Conservation (phyloP, 2,113 vertebrate genomes). For the Sinocyclocheilus anshuiensis region DNA sequence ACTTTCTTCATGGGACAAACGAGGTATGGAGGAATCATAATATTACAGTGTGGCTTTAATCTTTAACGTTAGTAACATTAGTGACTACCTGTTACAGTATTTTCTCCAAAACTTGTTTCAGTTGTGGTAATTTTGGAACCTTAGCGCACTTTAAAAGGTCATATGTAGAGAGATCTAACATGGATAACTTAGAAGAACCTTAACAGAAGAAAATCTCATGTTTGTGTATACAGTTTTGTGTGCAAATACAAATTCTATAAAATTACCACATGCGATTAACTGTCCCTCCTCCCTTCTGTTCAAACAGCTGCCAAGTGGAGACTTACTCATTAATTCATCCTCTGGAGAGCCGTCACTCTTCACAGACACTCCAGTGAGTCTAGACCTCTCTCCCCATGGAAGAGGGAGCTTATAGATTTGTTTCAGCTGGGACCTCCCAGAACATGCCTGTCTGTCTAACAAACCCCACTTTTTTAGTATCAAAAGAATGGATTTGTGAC, state of each 20-base stretch:
- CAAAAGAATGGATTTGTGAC: background rate
- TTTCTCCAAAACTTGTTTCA: background rate
- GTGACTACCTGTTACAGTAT: background rate
- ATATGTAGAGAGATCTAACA: background rate
- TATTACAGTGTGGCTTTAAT: background rate
- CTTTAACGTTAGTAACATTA: background rate
- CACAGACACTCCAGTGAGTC: conserved; percentile 78
- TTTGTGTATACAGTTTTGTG: background rate
- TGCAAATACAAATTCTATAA: conserved; percentile 6
- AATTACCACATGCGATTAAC: conserved; percentile 44
- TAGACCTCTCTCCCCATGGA: conserved; percentile 57
- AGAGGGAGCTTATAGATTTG: background rate
- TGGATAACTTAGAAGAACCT: background rate
- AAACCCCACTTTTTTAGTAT: background rate
- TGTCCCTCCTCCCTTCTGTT: conserved; percentile 51
- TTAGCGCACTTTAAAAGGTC: background rate
- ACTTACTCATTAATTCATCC: conserved; percentile 80
- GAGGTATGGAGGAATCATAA: conserved; percentile 67
- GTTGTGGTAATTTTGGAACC: background rate
- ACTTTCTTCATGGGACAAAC: conserved; percentile 82
- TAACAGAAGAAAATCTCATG: background rate
- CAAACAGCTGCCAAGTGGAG: conserved; percentile 78
- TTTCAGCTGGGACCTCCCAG: conserved; percentile 25
- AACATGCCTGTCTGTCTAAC: background rate
- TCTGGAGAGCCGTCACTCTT: conserved; percentile 78